A percentile compares a stretch with the other conserved stretches of the same genome.
These are phyloP conservation scores for Ptychobarbus kaznakovi DNA, from an alignment of 2,797 vertebrate genomes.

Conservation along the genomic window DNA sequence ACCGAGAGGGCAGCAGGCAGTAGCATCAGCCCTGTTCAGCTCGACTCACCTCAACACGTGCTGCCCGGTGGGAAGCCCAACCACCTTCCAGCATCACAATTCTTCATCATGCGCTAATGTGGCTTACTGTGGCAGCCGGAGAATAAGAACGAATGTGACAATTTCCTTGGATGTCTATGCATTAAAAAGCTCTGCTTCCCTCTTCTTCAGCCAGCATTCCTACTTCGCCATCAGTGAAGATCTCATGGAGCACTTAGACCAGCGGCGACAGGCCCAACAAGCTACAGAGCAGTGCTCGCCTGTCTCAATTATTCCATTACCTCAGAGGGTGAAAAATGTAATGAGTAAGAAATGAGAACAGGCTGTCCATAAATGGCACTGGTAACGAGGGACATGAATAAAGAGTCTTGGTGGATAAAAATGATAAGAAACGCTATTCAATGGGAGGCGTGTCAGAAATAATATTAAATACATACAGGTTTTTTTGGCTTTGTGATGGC, in stretches of 20 bases:
- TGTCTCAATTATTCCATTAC: slow-evolving; percentile 49
- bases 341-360: slow-evolving; percentile 35
- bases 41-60: slow-evolving; percentile 23
- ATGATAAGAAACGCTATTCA: slow-evolving; percentile 2
- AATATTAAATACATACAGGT: slow-evolving; percentile 27
- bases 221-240: background rate
- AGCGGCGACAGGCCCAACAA: slow-evolving; percentile 36
- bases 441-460: background rate
- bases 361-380: slow-evolving; percentile 14
- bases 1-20: slow-evolving; percentile 23
- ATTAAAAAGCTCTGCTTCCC: slow-evolving; percentile 26
- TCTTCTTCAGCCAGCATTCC: background rate
- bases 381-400: background rate
- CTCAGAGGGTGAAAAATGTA: slow-evolving; percentile 27
- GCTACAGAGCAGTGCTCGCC: slow-evolving; percentile 38
- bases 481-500: slow-evolving; percentile 6
- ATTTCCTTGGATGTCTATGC: slow-evolving; percentile 14
- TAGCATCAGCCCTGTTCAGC: slow-evolving; percentile 44
- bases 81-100: slow-evolving; percentile 14
- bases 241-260: slow-evolving; percentile 18
- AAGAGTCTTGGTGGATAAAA: background rate
- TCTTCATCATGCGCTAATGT: slow-evolving; percentile 54
- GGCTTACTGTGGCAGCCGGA: slow-evolving; percentile 7
- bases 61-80: slow-evolving; percentile 41
- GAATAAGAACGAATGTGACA: background rate